phyloP scores from a whole-genome alignment of 2,888 invertebrate species.

The Melikaiella ostensackeni region DNA sequence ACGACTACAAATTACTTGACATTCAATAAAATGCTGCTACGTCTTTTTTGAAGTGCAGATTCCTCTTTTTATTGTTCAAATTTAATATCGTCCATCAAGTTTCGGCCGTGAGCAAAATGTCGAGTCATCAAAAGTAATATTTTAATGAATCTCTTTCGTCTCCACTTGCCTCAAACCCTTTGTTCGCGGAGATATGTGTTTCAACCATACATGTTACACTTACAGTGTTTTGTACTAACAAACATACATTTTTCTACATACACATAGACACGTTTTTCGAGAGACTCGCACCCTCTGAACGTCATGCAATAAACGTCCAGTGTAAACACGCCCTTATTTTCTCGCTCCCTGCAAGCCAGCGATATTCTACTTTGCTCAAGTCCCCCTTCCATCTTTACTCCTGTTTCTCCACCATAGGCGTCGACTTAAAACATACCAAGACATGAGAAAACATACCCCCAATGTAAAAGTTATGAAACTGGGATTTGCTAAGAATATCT shows the following conservation, averaged over 20 bases:
- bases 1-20: background rate
- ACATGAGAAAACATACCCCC: background rate
- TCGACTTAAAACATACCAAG: conserved; percentile 15
- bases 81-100: conserved; percentile 27
- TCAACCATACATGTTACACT: conserved; percentile 15
- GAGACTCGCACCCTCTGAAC: conserved; percentile 23
- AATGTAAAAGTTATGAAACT: background rate
- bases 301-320: conserved; percentile 37
- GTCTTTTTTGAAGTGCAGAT: background rate
- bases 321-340: conserved; percentile 38
- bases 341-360: conserved; percentile 35
- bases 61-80: background rate
- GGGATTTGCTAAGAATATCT: background rate
- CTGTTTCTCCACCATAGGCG: conserved; percentile 27
- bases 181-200: conserved; percentile 11
- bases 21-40: background rate
- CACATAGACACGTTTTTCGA: conserved; percentile 12
- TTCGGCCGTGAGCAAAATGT: conserved; percentile 5
- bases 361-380: conserved; percentile 38
- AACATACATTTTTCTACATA: background rate
- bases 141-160: conserved; percentile 39
- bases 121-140: conserved; percentile 35
- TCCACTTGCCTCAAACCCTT: conserved; percentile 25
- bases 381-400: background rate
- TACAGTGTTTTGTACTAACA: background rate